Evolutionary conservation across 2,797 vertebrate species (phyloP), one percentile per base, ranked within the genome.

Genomic region (Anabacerthia variegaticeps): DNA sequence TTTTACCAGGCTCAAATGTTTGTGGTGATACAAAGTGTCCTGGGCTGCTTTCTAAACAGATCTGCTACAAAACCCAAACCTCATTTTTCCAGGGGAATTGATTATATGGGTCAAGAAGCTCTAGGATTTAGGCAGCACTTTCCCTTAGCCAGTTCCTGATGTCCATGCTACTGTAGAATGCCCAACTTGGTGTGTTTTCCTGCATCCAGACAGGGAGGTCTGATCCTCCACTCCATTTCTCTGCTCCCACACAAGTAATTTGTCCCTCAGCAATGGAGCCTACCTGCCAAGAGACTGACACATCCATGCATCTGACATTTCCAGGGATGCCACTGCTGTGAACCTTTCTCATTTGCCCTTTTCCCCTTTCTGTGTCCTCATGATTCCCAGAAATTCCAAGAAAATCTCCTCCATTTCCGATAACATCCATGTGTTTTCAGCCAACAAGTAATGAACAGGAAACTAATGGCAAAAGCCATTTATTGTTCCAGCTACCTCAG

Each of bases 171-270:
- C 16, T 66, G 43, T 30, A 43, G 52, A 12, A 51, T n/a, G 14
- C 39, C 43, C 3, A 26, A 13, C 44, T 65, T 22, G 12, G 58
- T 6, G 22, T 32, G 34, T 2, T 76, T 27, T 75, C n/a, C 43
- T 69, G 32, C 46, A n/a, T 43, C 28, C 18, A 14, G 1, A 18
- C 0, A 0, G 13, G 30, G 67, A 14, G 10, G 2, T 71, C 1
- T 13, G 14, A 62, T 41, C 5, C 4, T 65, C 43, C 20, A 13
- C 44, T 48, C 21, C 36, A 19, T n/a, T 67, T 24, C 37, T 54
- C 39, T 83, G 41, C 14, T 74, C 39, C 56, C 68, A 79, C 6
- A 12, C 14, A 36, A 65, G 37, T 10, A 16, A 39, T 59, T 49
- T 87, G 48, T 28, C 37, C 8, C 10, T 66, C 74, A 43, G 24